Percentiles rank a stretch among this genome's conserved stretches.
phyloP scores from a whole-genome alignment of 2,797 vertebrate genomes.

The Sebastes minor region DNA sequence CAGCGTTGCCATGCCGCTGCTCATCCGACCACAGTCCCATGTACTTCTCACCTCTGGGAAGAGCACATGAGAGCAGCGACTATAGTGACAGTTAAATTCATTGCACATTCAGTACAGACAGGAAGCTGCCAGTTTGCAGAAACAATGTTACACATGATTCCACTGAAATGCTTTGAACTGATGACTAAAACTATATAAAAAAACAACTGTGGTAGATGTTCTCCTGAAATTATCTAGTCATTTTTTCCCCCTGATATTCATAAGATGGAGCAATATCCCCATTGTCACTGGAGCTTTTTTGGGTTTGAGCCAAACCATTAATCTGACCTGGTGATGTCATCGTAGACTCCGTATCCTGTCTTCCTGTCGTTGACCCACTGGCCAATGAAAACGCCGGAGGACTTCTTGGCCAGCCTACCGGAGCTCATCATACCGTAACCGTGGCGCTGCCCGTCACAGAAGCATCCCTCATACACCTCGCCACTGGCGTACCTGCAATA shows the following conservation, averaged over 20 bases:
- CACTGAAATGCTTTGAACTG: not conserved
- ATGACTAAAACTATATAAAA: not conserved
- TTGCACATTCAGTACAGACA: not conserved
- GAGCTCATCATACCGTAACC: slow-evolving; percentile 94
- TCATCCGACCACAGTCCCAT: slow-evolving; percentile 97
- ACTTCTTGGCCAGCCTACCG: slow-evolving; percentile 87
- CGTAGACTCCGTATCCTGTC: slow-evolving; percentile 93
- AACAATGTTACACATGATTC: not conserved
- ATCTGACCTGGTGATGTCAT: slow-evolving; percentile 93
- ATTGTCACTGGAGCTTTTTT: not conserved
- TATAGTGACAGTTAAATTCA: not conserved
- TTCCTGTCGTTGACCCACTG: slow-evolving; percentile 94
- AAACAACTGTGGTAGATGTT: not conserved
- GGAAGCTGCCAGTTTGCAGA: not conserved
- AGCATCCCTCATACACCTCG: slow-evolving; percentile 96
- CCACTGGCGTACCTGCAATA: slow-evolving; percentile 78
- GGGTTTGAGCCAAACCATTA: not conserved
- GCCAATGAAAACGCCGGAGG: slow-evolving; percentile 95
- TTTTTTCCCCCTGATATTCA: not conserved
- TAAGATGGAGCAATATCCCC: not conserved
- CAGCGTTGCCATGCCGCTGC: slow-evolving; percentile 88
- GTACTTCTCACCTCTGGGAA: slow-evolving; percentile 93
- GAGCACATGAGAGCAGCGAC: not conserved
- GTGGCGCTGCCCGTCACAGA: slow-evolving; percentile 91
- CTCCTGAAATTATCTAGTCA: not conserved